A percentile compares a stretch with the other conserved stretches of the same genome.
These are phyloP conservation scores for Neuroterus valhalla DNA, from an alignment of 1,140 invertebrate species.

Conservation along the genomic window DNA sequence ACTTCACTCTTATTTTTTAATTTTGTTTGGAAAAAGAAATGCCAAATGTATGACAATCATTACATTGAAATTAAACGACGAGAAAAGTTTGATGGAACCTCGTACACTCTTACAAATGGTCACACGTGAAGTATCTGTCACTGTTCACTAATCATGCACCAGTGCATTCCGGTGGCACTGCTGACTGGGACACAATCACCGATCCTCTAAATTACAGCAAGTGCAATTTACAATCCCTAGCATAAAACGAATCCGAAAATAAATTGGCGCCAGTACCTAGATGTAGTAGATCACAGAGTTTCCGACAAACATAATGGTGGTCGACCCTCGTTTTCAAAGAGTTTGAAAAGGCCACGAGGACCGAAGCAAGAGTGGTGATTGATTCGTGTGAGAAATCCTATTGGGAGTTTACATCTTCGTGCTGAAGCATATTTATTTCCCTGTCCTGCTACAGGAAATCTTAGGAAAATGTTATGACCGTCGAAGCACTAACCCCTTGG, in stretches of 20 bases:
- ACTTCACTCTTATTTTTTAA: too few species aligned
- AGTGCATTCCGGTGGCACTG: conserved; percentile 47
- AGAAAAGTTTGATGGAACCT: too few species aligned
- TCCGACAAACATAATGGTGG: conserved; percentile 50
- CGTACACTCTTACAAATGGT: neutral
- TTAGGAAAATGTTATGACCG: conserved; percentile 34
- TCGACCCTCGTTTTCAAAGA: conserved; percentile 52
- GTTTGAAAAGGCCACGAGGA: conserved; percentile 39
- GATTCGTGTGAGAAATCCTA: conserved; percentile 39
- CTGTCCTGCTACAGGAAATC: conserved; percentile 28
- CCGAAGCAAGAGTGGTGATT: conserved; percentile 39
- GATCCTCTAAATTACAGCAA: conserved; percentile 64
- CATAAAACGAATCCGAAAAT: conserved; percentile 66
- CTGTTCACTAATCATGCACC: conserved; percentile 31
- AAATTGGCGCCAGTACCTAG: conserved; percentile 63
- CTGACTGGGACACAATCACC: conserved; percentile 58
- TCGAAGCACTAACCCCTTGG: neutral
- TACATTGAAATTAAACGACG: too few species aligned
- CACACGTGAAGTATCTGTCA: neutral
- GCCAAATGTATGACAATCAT: too few species aligned
- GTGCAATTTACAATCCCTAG: conserved; percentile 68
- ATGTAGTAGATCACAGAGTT: conserved; percentile 45
- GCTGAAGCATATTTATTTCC: conserved; percentile 21
- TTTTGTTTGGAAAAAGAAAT: too few species aligned
- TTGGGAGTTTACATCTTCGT: conserved; percentile 45